Evolutionary conservation across 2,113 vertebrate genomes (phyloP).

Genomic region (Colius striatus): DNA sequence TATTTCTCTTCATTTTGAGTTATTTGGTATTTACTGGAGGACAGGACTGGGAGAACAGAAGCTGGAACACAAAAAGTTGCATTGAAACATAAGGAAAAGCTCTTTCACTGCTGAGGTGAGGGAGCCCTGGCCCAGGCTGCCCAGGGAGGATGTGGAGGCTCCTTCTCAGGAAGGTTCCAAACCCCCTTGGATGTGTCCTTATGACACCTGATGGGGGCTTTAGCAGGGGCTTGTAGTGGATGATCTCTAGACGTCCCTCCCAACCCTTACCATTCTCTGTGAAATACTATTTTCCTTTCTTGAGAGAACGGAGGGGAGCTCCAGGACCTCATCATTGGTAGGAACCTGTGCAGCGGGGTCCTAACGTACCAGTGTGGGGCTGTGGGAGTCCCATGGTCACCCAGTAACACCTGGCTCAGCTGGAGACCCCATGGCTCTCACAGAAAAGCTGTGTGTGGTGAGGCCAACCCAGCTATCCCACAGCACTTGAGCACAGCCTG

Average conservation of each 20-base stretch:
- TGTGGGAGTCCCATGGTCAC: accelerated
- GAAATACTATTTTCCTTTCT: background rate
- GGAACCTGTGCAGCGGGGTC: background rate
- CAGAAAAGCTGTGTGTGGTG: accelerated
- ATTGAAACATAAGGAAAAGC: no score
- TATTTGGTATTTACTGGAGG: background rate
- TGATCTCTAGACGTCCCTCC: background rate
- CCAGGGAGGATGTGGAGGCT: background rate
- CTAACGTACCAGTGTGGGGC: accelerated
- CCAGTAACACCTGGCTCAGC: background rate
- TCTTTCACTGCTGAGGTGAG: no score
- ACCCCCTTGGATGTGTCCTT: background rate
- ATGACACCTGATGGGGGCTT: background rate
- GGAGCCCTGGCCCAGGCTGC: background rate
- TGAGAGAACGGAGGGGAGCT: background rate
- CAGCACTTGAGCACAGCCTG: background rate
- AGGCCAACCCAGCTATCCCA: no score
- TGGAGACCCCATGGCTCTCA: accelerated
- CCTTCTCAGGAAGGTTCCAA: background rate
- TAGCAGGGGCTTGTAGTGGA: background rate
- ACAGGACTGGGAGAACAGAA: background rate
- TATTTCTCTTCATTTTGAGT: background rate
- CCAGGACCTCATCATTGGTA: background rate
- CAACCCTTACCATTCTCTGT: background rate
- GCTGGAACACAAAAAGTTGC: no score